Percentiles rank a stretch among this genome's conserved stretches.
These are phyloP conservation scores for Diachasmimorpha longicaudata DNA, from an alignment of 1,140 invertebrate genomes.

Conservation along the genomic window DNA sequence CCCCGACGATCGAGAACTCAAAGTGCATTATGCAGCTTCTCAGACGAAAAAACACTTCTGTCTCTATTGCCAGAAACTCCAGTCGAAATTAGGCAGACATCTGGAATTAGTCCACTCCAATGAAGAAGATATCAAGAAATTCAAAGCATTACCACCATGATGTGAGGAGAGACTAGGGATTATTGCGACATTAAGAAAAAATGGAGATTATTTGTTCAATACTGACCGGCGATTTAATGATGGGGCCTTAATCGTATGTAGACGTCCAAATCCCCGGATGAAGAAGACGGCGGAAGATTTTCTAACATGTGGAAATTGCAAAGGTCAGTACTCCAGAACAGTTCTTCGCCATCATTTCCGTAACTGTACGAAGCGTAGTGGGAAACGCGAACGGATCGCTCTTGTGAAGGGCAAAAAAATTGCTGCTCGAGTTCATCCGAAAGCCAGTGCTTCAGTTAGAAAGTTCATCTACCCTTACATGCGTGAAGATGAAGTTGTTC, in stretches of 20 bases:
- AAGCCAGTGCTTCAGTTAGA: slow-evolving; percentile 13
- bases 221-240: slow-evolving; percentile 23
- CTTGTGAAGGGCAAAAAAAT: slow-evolving; percentile 15
- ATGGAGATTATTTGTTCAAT: slow-evolving; percentile 32
- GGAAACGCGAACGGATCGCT: not conserved
- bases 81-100: slow-evolving; percentile 30
- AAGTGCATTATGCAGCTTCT: not conserved
- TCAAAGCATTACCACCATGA: slow-evolving; percentile 7
- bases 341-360: slow-evolving; percentile 17
- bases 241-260: slow-evolving; percentile 29
- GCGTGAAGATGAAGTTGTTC: slow-evolving; percentile 28
- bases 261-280: slow-evolving; percentile 23
- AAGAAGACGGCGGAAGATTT: slow-evolving; percentile 23
- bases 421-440: slow-evolving; percentile 7
- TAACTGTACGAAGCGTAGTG: slow-evolving; percentile 15
- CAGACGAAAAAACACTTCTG: no score
- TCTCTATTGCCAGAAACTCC: slow-evolving; percentile 31
- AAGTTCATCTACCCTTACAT: slow-evolving; percentile 28
- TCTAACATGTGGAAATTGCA: slow-evolving; percentile 18
- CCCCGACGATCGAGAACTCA: slow-evolving; percentile 16
- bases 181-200: slow-evolving; percentile 23
- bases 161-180: slow-evolving; percentile 17
- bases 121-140: slow-evolving; percentile 29
- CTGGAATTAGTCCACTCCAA: slow-evolving; percentile 11
- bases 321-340: not conserved